Conservation (phyloP, 2,888 invertebrate species). For the Plebejus anna region DNA sequence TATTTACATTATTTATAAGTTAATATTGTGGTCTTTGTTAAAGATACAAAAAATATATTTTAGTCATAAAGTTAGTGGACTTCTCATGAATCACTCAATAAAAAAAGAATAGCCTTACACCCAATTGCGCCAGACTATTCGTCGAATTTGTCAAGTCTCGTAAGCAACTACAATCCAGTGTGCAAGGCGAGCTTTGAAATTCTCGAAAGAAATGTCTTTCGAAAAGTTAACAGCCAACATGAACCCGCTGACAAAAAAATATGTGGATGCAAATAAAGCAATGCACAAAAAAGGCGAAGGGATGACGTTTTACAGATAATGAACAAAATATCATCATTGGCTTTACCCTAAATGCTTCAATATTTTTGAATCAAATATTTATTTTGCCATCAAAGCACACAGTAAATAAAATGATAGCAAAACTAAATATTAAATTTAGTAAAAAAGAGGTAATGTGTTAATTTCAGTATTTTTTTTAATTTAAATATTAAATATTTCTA, state of each 20-base stretch:
- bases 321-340: constrained; percentile 25
- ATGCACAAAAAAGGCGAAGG: constrained; percentile 12
- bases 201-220: constrained; percentile 29
- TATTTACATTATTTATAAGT: no score
- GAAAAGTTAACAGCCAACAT: constrained; percentile 31
- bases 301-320: constrained; percentile 16
- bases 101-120: constrained; percentile 4
- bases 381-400: constrained; percentile 25
- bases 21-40: no score
- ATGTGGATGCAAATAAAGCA: constrained; percentile 30
- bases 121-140: constrained; percentile 31
- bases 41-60: no score
- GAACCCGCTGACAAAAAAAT: constrained; percentile 30
- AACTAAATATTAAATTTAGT: constrained; percentile 4
- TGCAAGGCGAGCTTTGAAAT: constrained; percentile 25
- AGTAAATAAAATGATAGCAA: constrained; percentile 13
- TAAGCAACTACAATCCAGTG: constrained; percentile 24
- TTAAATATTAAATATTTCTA: neutral
- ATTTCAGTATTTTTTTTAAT: neutral
- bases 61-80: no score
- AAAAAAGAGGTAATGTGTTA: constrained; percentile 12
- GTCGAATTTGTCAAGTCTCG: constrained; percentile 27
- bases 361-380: constrained; percentile 27
- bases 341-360: constrained; percentile 25
- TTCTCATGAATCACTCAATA: no score